phyloP scores from a whole-genome alignment of 1,140 invertebrate species.

The Aphidius gifuensis region DNA sequence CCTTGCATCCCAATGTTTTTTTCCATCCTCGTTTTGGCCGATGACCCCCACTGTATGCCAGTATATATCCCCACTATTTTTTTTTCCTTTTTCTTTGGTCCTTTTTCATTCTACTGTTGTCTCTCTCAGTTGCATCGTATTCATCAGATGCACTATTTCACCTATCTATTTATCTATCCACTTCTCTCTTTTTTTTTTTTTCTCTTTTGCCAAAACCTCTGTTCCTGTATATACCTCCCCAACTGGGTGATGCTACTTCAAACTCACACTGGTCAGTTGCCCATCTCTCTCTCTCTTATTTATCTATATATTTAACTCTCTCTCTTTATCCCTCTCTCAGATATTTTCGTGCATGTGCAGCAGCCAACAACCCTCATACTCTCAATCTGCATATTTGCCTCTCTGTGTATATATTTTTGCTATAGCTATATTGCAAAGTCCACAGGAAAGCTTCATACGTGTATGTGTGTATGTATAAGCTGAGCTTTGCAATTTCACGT shows the following conservation, averaged over 20 bases:
- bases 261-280: constrained; percentile 17
- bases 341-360: constrained; percentile 7
- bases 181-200: constrained; percentile 23
- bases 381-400: constrained; percentile 1
- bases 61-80: constrained; percentile 29
- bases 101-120: constrained; percentile 9
- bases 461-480: constrained; percentile 14
- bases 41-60: constrained; percentile 31
- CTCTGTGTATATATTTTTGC: not conserved
- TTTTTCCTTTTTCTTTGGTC: not conserved
- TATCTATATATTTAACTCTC: constrained; percentile 11
- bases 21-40: not conserved
- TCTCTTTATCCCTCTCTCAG: not conserved
- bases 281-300: constrained; percentile 12
- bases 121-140: constrained; percentile 20
- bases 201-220: constrained; percentile 18
- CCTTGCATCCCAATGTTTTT: constrained; percentile 1
- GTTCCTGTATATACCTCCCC: not conserved
- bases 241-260: constrained; percentile 13
- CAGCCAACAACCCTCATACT: constrained; percentile 4
- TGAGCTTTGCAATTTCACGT: constrained; percentile 26
- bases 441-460: constrained; percentile 15
- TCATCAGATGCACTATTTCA: constrained; percentile 16
- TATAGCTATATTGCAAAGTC: not conserved
- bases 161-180: constrained; percentile 26